Percentiles rank a stretch among this genome's conserved stretches.
Evolutionary conservation across 1,140 invertebrate genomes (phyloP).

Genomic region (Drosophila lini): DNA sequence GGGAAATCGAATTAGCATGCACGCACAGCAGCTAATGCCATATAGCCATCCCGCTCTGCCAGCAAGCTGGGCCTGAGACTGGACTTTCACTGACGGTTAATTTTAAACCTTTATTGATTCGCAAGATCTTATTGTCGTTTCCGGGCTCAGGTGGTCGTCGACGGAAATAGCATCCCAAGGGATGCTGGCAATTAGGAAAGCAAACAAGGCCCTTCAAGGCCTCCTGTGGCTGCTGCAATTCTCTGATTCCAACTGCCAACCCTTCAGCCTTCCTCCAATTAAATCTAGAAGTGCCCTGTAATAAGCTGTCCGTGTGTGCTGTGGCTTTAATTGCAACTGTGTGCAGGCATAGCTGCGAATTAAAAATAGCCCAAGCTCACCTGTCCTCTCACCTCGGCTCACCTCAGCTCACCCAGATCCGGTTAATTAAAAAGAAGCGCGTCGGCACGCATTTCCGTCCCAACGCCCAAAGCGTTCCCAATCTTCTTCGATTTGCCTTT

Average conservation of each 20-base stretch:
- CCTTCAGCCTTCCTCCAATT: conserved; percentile 16
- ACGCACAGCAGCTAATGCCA: conserved; percentile 9
- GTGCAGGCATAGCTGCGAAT: conserved; percentile 2
- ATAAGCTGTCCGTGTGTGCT: conserved; percentile 15
- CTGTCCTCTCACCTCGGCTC: conserved; percentile 1
- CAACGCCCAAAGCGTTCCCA: conserved; percentile 11
- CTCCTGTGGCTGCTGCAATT: conserved; percentile 1
- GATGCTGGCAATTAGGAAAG: conserved; percentile 25
- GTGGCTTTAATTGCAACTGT: conserved; percentile 5
- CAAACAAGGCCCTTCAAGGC: conserved; percentile 8
- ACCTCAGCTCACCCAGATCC: conserved; percentile 31
- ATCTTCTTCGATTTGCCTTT: conserved; percentile 5
- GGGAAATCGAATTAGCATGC: conserved; percentile 34
- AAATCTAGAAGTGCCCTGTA: conserved; percentile 13
- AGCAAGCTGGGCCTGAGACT: neutral
- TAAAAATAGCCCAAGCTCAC: conserved; percentile 20
- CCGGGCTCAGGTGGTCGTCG: conserved; percentile 12
- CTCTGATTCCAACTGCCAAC: neutral
- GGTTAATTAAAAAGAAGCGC: conserved; percentile 27
- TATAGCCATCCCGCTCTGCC: conserved; percentile 6
- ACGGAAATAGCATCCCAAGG: conserved; percentile 26
- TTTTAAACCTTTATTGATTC: conserved; percentile 50
- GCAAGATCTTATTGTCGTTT: conserved; percentile 24
- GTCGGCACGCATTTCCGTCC: conserved; percentile 21
- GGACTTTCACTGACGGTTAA: conserved; percentile 24